phyloP scores from a whole-genome alignment of 1,140 invertebrate species.

The Dendrolimus kikuchii region DNA sequence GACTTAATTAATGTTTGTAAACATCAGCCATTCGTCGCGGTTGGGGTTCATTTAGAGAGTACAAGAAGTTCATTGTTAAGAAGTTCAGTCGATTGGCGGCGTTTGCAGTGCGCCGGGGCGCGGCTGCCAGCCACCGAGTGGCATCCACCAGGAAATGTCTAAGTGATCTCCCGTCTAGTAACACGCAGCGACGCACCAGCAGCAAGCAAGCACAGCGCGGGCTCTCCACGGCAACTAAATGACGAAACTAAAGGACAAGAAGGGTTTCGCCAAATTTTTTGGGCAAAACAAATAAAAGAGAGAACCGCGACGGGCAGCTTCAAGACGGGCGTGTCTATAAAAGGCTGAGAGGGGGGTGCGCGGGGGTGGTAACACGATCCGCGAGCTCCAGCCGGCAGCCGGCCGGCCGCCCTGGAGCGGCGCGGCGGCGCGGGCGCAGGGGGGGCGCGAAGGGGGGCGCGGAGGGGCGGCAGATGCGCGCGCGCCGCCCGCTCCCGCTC shows the following conservation, averaged over 20 bases:
- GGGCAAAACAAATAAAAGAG: conserved; percentile 63
- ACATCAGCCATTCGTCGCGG: conserved; percentile 23
- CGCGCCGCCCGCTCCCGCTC: conserved; percentile 54
- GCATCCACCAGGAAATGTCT: conserved; percentile 30
- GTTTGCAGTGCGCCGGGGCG: conserved; percentile 20
- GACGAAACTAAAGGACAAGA: conserved; percentile 16
- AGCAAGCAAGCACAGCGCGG: conserved; percentile 8
- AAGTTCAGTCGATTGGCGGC: conserved; percentile 41
- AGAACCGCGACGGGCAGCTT: conserved; percentile 39
- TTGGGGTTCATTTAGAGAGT: conserved; percentile 38
- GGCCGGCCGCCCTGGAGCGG: conserved; percentile 57
- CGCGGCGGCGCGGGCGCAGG: conserved; percentile 18
- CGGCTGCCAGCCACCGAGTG: conserved; percentile 40
- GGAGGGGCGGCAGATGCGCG: conserved; percentile 29
- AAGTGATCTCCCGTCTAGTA: conserved; percentile 8
- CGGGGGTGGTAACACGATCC: conserved; percentile 70
- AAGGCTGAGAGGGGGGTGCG: conserved; percentile 67
- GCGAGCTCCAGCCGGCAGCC: conserved; percentile 62
- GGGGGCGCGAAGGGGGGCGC: conserved; percentile 17
- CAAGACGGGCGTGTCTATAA: conserved; percentile 68
- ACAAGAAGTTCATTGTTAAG: conserved; percentile 59
- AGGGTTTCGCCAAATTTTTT: conserved; percentile 59
- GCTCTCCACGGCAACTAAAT: conserved; percentile 9
- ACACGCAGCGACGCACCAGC: conserved; percentile 13
- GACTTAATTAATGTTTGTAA: conserved; percentile 51